Conservation (phyloP, 2,797 vertebrate genomes). For the Neostethus bicornis region DNA sequence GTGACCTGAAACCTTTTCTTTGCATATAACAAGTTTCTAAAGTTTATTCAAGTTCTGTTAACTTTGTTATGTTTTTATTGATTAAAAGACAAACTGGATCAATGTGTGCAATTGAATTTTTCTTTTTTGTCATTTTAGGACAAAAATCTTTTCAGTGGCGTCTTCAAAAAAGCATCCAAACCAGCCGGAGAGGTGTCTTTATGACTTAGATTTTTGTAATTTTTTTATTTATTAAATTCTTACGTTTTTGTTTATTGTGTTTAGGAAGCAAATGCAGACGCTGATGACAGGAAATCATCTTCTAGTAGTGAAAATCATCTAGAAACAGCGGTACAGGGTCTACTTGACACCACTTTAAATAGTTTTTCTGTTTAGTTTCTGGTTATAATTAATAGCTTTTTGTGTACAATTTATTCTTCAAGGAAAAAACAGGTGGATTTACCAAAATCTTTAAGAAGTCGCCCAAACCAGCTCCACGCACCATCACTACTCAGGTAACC, state of each 20-base stretch:
- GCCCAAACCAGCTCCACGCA: slow-evolving; percentile 56
- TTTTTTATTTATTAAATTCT: not conserved
- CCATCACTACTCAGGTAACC: slow-evolving; percentile 34
- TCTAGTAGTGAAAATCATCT: slow-evolving; percentile 48
- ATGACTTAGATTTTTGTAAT: not conserved
- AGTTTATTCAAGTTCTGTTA: no score
- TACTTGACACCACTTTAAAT: not conserved
- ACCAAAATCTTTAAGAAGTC: slow-evolving; percentile 64
- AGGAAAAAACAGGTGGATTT: slow-evolving; percentile 64
- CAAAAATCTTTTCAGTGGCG: slow-evolving; percentile 57
- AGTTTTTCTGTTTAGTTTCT: not conserved
- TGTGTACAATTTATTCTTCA: not conserved
- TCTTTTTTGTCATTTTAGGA: slow-evolving; percentile 48
- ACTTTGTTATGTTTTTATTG: no score
- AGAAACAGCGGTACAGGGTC: slow-evolving; percentile 45
- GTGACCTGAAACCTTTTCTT: no score
- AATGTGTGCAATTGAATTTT: no score
- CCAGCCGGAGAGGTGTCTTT: slow-evolving; percentile 52
- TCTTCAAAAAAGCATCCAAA: slow-evolving; percentile 64
- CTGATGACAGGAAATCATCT: slow-evolving; percentile 13
- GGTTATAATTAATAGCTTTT: not conserved
- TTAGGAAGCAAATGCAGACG: slow-evolving; percentile 33
- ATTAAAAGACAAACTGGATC: no score
- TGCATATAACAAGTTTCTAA: no score
- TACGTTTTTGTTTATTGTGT: slow-evolving; percentile 6